A percentile compares a stretch with the other conserved stretches of the same genome.
These are phyloP conservation scores for Echinometra lucunter DNA, from an alignment of 53 echinoderm and acorn worm species.

Conservation along the genomic window DNA sequence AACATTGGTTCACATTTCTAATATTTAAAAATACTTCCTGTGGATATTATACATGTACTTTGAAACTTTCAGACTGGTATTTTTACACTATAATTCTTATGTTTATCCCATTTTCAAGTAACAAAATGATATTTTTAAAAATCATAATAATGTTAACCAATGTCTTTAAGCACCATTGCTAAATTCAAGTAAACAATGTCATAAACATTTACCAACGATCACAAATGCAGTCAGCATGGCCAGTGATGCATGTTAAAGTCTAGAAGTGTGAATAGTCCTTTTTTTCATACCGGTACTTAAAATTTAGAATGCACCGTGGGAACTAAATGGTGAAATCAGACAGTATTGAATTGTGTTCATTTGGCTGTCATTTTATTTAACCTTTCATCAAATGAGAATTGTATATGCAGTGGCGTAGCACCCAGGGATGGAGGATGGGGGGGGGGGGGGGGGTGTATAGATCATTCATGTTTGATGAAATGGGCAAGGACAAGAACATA, in stretches of 20 bases:
- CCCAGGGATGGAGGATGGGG: too few relatives aligned
- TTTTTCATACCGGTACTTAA: not conserved
- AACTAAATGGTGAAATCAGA: not conserved
- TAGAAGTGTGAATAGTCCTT: not conserved
- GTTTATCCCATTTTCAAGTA: too few relatives aligned
- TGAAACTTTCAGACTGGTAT: too few relatives aligned
- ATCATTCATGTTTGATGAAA: too few relatives aligned
- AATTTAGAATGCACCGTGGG: not conserved
- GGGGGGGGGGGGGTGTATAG: too few relatives aligned
- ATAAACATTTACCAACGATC: not conserved
- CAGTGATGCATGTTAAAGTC: not conserved
- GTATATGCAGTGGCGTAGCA: too few relatives aligned
- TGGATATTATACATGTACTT: too few relatives aligned
- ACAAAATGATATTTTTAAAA: too few relatives aligned
- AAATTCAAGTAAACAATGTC: not conserved
- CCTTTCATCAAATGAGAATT: not conserved
- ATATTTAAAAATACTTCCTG: too few relatives aligned
- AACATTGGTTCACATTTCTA: too few relatives aligned
- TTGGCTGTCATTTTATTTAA: not conserved
- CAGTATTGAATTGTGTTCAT: not conserved
- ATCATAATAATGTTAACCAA: not conserved
- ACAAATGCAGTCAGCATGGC: constrained; percentile 1
- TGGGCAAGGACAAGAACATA: too few relatives aligned
- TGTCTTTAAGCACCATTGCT: not conserved
- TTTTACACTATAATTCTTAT: too few relatives aligned